A percentile compares a stretch with the other conserved stretches of the same genome.
These are phyloP conservation scores for Xiphias gladius DNA, from an alignment of 2,113 vertebrate species.

Conservation along the genomic window DNA sequence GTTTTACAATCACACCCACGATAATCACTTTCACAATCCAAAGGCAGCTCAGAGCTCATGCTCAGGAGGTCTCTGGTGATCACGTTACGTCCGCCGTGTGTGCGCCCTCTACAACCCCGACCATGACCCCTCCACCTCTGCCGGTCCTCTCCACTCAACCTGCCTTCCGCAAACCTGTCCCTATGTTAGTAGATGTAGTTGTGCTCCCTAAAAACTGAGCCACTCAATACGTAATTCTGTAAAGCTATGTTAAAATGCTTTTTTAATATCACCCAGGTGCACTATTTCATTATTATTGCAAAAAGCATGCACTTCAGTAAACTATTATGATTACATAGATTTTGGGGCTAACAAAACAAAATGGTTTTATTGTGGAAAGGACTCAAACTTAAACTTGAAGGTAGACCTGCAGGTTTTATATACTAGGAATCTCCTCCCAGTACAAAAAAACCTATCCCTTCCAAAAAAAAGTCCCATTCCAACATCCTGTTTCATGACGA, in stretches of 20 bases:
- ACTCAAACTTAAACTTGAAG: slow-evolving; percentile 4
- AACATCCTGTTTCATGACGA: slow-evolving; percentile 1
- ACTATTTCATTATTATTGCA: not conserved
- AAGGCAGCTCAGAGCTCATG: slow-evolving; percentile 64
- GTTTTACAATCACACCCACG: slow-evolving; percentile 76
- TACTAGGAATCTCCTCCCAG: not conserved
- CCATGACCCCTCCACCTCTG: slow-evolving; percentile 43
- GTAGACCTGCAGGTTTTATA: slow-evolving; percentile 15
- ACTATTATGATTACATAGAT: not conserved
- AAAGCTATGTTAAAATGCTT: not conserved
- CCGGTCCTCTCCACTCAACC: slow-evolving; percentile 49
- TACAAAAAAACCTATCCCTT: slow-evolving; percentile 8
- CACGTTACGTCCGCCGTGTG: slow-evolving; percentile 72
- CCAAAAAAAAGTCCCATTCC: not conserved
- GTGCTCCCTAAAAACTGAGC: slow-evolving; percentile 4
- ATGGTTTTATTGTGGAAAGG: not conserved
- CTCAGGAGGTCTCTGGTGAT: slow-evolving; percentile 72
- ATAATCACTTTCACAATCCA: slow-evolving; percentile 83
- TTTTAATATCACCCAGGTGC: not conserved
- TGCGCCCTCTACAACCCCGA: slow-evolving; percentile 50
- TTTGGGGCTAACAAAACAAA: not conserved
- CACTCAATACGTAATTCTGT: not conserved
- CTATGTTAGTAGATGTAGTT: slow-evolving; percentile 21
- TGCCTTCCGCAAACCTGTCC: slow-evolving; percentile 41
- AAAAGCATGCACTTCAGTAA: not conserved